These are phyloP conservation scores for Holothuria scabra DNA, from an alignment of 53 echinoderm and acorn worm species.

Conservation along the genomic window DNA sequence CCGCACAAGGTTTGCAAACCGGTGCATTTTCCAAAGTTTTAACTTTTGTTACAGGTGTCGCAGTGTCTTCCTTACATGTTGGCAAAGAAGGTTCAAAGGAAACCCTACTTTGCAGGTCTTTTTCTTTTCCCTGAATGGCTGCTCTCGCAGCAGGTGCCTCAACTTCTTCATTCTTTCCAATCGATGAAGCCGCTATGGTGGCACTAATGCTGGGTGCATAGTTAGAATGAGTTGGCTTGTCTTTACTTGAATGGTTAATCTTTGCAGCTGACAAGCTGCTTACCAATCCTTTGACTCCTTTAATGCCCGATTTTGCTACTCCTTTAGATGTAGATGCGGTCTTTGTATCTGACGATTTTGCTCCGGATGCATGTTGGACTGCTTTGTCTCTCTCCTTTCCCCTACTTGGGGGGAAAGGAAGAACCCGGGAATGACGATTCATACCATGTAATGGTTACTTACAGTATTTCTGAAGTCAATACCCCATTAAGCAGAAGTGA, in stretches of 20 bases:
- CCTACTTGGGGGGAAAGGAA: constrained; percentile 36
- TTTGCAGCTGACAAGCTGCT: constrained; percentile 24
- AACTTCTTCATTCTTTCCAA: too few relatives aligned
- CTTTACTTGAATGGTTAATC: background rate
- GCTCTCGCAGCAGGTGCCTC: too few relatives aligned
- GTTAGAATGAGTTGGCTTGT: background rate
- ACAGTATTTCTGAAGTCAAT: too few relatives aligned
- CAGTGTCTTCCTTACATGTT: too few relatives aligned
- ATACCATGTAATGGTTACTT: background rate
- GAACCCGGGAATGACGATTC: constrained; percentile 44
- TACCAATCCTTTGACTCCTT: constrained; percentile 27
- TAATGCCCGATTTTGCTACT: constrained; percentile 34
- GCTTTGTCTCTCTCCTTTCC: constrained; percentile 26
- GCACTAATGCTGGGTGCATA: background rate
- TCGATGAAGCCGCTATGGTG: too few relatives aligned
- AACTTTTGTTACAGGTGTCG: constrained; percentile 12
- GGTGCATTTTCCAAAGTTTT: constrained; percentile 2
- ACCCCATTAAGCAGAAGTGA: too few relatives aligned
- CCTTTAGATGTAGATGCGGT: constrained; percentile 14
- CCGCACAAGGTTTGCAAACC: too few relatives aligned
- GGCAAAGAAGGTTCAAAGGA: too few relatives aligned
- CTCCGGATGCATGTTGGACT: background rate
- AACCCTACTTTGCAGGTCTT: too few relatives aligned
- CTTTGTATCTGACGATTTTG: background rate
- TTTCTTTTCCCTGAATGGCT: too few relatives aligned